Evolutionary conservation across 1,140 invertebrate species (phyloP).

Genomic region (Cydia splendana): DNA sequence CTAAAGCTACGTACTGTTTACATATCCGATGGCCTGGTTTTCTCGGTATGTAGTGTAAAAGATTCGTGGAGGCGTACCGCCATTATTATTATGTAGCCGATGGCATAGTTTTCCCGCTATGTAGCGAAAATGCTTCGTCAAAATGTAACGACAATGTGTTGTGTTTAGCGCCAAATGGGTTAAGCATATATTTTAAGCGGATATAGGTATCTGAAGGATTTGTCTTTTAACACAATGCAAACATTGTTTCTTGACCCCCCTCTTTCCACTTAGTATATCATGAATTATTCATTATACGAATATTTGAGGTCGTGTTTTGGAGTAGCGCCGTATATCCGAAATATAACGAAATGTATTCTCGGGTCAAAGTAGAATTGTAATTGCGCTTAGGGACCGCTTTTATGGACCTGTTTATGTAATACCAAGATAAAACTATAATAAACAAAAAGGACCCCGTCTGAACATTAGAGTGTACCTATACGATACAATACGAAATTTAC

Average conservation of each 20-base stretch:
- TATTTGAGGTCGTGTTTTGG: conserved; percentile 25
- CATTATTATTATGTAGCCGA: too few relatives aligned
- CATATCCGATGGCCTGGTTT: too few relatives aligned
- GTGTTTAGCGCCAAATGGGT: not conserved
- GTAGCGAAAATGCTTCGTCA: too few relatives aligned
- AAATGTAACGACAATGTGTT: too few relatives aligned
- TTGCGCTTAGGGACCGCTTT: conserved; percentile 29
- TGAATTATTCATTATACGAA: conserved; percentile 32
- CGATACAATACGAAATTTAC: not conserved
- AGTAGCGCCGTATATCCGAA: conserved; percentile 25
- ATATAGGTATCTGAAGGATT: conserved; percentile 4
- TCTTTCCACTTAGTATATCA: conserved; percentile 28
- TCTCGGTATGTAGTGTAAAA: too few relatives aligned
- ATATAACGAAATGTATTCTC: conserved; percentile 30
- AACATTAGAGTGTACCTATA: not conserved
- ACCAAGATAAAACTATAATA: conserved; percentile 17
- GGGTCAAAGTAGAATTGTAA: conserved; percentile 31
- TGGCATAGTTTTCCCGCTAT: too few relatives aligned
- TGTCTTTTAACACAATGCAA: conserved; percentile 22
- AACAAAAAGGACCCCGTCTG: not conserved
- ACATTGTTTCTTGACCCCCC: conserved; percentile 31
- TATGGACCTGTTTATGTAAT: conserved; percentile 30
- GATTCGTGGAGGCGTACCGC: too few relatives aligned
- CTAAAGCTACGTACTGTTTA: too few relatives aligned
- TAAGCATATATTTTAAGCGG: not conserved